Evolutionary conservation across 2,113 vertebrate genomes (phyloP), one percentile per base, ranked within the genome.

Genomic region (Tetrax tetrax): DNA sequence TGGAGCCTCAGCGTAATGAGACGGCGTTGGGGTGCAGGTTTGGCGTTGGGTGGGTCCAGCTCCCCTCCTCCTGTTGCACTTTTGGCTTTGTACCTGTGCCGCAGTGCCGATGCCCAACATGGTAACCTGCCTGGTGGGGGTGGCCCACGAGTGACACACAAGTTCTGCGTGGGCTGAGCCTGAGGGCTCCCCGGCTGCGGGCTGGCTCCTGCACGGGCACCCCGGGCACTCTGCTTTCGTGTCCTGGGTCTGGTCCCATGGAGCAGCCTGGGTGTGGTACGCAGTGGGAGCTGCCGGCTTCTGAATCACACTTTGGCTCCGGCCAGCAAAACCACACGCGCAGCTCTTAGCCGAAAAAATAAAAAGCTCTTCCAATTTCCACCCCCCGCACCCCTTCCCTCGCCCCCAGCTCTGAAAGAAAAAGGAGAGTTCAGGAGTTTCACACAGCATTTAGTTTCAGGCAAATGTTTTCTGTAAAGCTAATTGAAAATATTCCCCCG

Each of bases 381-480:
- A 15, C 25, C 22, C 31, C 21, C 23, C 17, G 23, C 64, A 3
- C 25, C 48, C 43, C 23, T 51, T 68, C 41, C 59, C 18, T 85
- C 4, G 6, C 83, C 66, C 80, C 41, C 85, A 84, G 78, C 76
- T 83, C 92, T 2, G 2, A 76, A 88, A 82, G 91, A 43, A 89
- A 80, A 93, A 71, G 57, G 38, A 83, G 81, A 93, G 82, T 82
- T 91, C 84, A 81, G 77, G 83, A 95, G 90, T 92, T 97, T 97
- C 93, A 95, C 90, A 93, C 77, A 96, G 95, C 91, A 95, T 90
- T 89, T 75, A 81, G 93, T 90, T 93, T 96, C 96, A 96, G 80
- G 69, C 80, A 94, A 94, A 82, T 92, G 85, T 77, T 96, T 96
- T 95, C 77, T 82, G 83, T 78, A 82, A 81, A 95, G 87, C 70